These are phyloP conservation scores for Poecile montanus DNA, from an alignment of 2,797 vertebrate genomes.

Conservation along the genomic window DNA sequence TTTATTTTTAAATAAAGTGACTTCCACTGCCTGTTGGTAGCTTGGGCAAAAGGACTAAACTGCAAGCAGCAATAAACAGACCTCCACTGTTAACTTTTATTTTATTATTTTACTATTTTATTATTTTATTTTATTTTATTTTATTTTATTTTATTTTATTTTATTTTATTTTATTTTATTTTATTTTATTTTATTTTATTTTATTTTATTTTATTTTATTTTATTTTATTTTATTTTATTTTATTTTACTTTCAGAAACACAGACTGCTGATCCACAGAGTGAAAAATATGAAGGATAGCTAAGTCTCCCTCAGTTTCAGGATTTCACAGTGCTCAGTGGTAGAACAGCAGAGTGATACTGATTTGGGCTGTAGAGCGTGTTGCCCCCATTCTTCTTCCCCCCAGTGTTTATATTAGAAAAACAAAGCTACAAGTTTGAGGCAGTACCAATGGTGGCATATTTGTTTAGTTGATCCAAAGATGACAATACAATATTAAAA, in stretches of 20 bases:
- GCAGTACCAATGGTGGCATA: neutral
- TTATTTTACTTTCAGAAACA: neutral
- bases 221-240: neutral
- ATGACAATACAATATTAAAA: neutral
- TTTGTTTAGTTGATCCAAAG: neutral
- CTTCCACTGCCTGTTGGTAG: neutral
- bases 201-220: neutral
- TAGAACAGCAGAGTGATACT: accelerated
- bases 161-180: neutral
- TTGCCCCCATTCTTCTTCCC: neutral
- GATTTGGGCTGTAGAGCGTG: neutral
- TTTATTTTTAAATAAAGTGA: neutral
- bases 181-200: neutral
- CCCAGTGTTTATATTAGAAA: neutral
- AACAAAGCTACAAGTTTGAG: neutral
- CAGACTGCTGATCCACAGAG: neutral
- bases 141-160: neutral
- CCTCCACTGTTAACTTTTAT: neutral
- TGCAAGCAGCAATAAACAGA: neutral
- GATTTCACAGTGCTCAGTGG: neutral
- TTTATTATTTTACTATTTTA: neutral
- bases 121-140: neutral
- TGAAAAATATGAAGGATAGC: neutral
- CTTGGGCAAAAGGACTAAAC: neutral
- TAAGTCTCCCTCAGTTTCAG: neutral